Evolutionary conservation across 2,797 vertebrate genomes (phyloP), one percentile per base, ranked within the genome.

Genomic region (Oryzias dopingdopingensis): DNA sequence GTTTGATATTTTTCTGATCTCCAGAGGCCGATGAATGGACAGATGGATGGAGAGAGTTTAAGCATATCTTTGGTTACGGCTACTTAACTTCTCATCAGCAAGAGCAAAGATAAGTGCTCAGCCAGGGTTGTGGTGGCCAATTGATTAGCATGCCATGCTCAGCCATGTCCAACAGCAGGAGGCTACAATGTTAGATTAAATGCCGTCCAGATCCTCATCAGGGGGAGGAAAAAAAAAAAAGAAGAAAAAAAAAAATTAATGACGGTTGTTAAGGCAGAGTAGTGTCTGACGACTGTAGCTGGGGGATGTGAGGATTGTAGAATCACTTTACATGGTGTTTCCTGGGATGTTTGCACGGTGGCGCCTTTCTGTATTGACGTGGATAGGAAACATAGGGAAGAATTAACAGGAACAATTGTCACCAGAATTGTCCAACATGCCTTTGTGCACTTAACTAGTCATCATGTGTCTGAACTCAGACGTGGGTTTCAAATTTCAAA

Each of bases 151-250:
- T 91, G 93, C 93, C 93, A 91, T 75, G 92, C 89, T 94, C 92
- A 89, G 91, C 93, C 90, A 83, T 95, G 95, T 96, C 92, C 91
- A 92, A 93, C 93, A 94, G 90, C 90, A 84, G 64, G 92, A 91
- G 94, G 92, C 94, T 93, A 95, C 93, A 92, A 89, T 93, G 94
- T 95, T 94, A 94, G 96, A 95, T 98, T 97, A 97, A 97, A 96
- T 89, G 94, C 93, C 88, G 92, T 90, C 94, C 90, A 92, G 93
- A 91, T 94, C 93, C 93, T 95, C 94, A 94, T 94, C 91, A 93
- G 32, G 32, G 26, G 10, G 10, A 37, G 93, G 91, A 42, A 29
- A 15, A 32, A 49, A 37, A 37, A 46, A 41, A 54, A 17, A 17
- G 23, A 93, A 15, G 22, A 22, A 13, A 17, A 62, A 62, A 62